Percentiles rank a stretch among this genome's conserved stretches.
Conservation (phyloP, 37 sponge, comb jelly and placozoan species). For the Theonella swinhoei region DNA sequence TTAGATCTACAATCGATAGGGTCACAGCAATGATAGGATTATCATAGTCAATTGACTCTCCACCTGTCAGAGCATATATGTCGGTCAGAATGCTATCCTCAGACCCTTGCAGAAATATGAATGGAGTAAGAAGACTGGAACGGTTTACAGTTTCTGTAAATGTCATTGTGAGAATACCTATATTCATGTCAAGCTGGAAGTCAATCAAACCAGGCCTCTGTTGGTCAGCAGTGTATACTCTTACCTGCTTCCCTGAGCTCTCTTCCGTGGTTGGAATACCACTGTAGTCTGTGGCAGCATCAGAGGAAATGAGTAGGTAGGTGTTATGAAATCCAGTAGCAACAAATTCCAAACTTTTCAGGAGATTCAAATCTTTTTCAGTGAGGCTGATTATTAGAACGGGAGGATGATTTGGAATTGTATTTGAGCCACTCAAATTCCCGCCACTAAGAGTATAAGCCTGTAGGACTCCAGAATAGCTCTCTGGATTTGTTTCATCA, state of each 20-base stretch:
- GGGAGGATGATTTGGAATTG: slow-evolving; percentile 76
- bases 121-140: slow-evolving; percentile 45
- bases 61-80: slow-evolving; percentile 69
- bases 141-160: slow-evolving; percentile 88
- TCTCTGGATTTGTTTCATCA: slow-evolving; percentile 43
- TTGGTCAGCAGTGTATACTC: slow-evolving; percentile 67
- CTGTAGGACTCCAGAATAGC: slow-evolving; percentile 46
- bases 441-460: slow-evolving; percentile 68
- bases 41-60: slow-evolving; percentile 68
- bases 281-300: slow-evolving; percentile 52
- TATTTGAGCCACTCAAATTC: slow-evolving; percentile 45
- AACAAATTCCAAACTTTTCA: slow-evolving; percentile 84
- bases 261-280: slow-evolving; percentile 29
- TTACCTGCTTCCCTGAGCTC: slow-evolving; percentile 40
- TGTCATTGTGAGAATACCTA: slow-evolving; percentile 53
- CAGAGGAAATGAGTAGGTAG: slow-evolving; percentile 57
- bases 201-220: slow-evolving; percentile 45
- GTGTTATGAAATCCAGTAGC: slow-evolving; percentile 78
- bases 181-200: slow-evolving; percentile 78
- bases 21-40: slow-evolving; percentile 66
- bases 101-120: slow-evolving; percentile 74
- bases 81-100: slow-evolving; percentile 7
- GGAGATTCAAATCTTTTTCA: slow-evolving; percentile 75
- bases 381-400: slow-evolving; percentile 64
- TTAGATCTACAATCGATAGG: slow-evolving; percentile 63